phyloP scores from a whole-genome alignment of 2,888 invertebrate species.

The Dermolepida albohirtum region DNA sequence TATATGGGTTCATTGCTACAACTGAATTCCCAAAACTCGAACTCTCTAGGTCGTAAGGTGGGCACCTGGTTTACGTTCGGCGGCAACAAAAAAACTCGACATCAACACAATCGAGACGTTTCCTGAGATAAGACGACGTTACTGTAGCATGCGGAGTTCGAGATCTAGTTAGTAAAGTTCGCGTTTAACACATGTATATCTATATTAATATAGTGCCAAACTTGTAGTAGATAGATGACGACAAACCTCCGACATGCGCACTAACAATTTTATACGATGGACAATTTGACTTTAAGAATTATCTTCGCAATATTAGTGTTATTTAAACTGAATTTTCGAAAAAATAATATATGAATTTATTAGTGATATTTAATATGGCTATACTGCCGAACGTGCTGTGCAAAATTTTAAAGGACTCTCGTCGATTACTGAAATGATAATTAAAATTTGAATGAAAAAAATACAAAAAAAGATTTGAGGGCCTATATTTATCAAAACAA shows the following conservation, averaged over 20 bases:
- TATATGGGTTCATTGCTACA: constrained; percentile 65
- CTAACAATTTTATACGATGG: constrained; percentile 18
- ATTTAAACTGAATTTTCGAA: constrained; percentile 24
- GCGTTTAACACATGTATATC: constrained; percentile 18
- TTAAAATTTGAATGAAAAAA: constrained; percentile 31
- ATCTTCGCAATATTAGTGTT: constrained; percentile 43
- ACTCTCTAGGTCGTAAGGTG: constrained; percentile 69
- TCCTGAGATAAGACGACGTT: constrained; percentile 69
- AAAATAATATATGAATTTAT: constrained; percentile 42
- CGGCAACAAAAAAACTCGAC: constrained; percentile 68
- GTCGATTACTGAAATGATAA: constrained; percentile 19
- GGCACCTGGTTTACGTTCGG: constrained; percentile 72
- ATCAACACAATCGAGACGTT: constrained; percentile 62
- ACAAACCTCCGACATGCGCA: constrained; percentile 37
- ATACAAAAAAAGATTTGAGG: constrained; percentile 41
- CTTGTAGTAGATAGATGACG: neutral
- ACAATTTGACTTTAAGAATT: constrained; percentile 32
- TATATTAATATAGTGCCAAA: constrained; percentile 45
- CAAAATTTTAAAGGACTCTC: constrained; percentile 36
- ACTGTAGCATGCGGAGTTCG: constrained; percentile 57
- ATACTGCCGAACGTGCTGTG: constrained; percentile 52
- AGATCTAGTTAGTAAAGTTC: constrained; percentile 39
- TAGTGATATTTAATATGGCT: constrained; percentile 49
- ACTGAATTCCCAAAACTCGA: constrained; percentile 61
- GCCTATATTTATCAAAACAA: constrained; percentile 29